Evolutionary conservation across 2,888 invertebrate genomes (phyloP), one percentile per base, ranked within the genome.

Genomic region (Anoplius nigerrimus): DNA sequence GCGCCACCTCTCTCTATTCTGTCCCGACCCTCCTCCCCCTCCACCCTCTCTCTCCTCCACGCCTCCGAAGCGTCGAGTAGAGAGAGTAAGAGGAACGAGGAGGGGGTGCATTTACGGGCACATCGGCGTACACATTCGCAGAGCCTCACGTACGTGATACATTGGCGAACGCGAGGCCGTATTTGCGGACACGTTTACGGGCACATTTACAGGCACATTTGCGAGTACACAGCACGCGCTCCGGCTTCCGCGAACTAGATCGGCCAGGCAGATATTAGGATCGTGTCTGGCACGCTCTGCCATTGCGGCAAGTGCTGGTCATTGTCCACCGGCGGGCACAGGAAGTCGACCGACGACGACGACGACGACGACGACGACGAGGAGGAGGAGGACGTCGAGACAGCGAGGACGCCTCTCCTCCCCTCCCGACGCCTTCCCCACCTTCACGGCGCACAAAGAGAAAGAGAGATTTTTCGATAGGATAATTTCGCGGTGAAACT

Each of bases 171-270:
- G n/a, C n/a, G n/a, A n/a, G n/a, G n/a, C n/a, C n/a, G n/a, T n/a
- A n/a, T n/a, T n/a, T n/a, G n/a, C n/a, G n/a, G n/a, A n/a, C n/a
- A n/a, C n/a, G n/a, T n/a, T n/a, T n/a, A n/a, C 53, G 59, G 45
- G 59, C 54, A 67, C 22, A 57, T 53, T 65, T 21, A 42, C 16
- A 59, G 60, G 69, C 54, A 55, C 48, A 34, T 34, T 34, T 34
- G 56, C 51, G 63, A 21, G 58, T 4, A 62, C 42, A n/a, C n/a
- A 54, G 64, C 53, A 21, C 56, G 48, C 11, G 56, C 68, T 71
- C 62, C 71, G 77, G 85, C 85, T 87, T 87, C 87, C 87, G 86
- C 82, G 81, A 87, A 84, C 82, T 83, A 86, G 87, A 87, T 86
- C 84, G 83, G 77, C 72, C 75, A 71, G 72, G 73, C 71, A 83